Conservation (phyloP, 2,888 invertebrate species). For the Archaeoteleia sp. region DNA sequence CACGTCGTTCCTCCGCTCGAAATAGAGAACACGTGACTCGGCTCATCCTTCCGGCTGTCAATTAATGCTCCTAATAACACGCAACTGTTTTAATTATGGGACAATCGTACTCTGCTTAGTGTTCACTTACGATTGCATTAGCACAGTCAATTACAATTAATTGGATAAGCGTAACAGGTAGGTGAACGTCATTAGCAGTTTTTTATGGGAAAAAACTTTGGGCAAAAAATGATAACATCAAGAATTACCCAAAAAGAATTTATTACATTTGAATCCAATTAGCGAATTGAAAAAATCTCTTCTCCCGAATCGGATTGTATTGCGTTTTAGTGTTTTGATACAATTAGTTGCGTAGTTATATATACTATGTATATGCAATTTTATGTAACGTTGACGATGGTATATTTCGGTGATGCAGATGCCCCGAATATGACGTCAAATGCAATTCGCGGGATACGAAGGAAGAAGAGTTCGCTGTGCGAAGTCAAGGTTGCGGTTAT, state of each 20-base stretch:
- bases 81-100: background rate
- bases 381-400: background rate
- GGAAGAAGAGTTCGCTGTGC: conserved; percentile 91
- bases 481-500: conserved; percentile 94
- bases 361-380: background rate
- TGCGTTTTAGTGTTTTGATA: too few species aligned
- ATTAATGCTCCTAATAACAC: background rate
- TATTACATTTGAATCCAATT: too few species aligned
- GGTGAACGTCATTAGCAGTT: too few species aligned
- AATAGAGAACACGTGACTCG: conserved; percentile 21
- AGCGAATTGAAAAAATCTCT: too few species aligned
- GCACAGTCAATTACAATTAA: background rate
- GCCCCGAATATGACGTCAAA: conserved; percentile 76
- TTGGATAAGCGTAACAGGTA: background rate
- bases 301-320: too few species aligned
- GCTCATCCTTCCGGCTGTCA: background rate
- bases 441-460: conserved; percentile 86
- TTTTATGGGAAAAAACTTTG: too few species aligned
- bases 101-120: background rate
- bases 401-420: conserved; percentile 57
- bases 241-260: too few species aligned
- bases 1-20: conserved; percentile 19
- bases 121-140: background rate
- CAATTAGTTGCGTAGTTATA: too few species aligned
- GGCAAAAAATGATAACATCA: too few species aligned